Conservation (phyloP, 2,113 vertebrate genomes). For the Cynopterus brachyotis region DNA sequence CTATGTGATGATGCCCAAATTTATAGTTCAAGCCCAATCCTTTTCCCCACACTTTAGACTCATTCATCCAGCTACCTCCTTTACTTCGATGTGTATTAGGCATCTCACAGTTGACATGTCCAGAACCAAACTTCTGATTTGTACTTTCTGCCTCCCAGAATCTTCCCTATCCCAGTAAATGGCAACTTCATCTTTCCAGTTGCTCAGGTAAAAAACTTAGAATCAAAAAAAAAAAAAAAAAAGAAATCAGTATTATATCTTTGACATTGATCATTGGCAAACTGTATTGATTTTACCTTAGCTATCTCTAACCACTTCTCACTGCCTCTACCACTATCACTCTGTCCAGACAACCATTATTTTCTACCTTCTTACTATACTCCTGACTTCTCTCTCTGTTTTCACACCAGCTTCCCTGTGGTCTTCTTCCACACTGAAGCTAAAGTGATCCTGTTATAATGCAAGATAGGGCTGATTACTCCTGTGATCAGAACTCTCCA, state of each 20-base stretch:
- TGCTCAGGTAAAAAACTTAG: background rate
- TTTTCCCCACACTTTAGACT: background rate
- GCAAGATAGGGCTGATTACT: background rate
- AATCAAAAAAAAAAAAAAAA: background rate
- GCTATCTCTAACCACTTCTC: background rate
- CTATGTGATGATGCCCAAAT: background rate
- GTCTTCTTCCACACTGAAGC: background rate
- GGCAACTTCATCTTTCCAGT: background rate
- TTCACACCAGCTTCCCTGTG: background rate
- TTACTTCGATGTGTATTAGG: background rate
- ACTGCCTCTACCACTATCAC: background rate
- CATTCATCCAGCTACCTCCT: background rate
- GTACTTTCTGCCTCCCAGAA: background rate
- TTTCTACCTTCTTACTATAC: background rate
- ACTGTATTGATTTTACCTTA: background rate
- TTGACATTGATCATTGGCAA: background rate
- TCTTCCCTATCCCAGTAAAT: background rate
- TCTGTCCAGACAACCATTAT: background rate
- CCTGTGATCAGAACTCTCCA: background rate
- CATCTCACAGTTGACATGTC: background rate
- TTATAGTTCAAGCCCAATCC: background rate
- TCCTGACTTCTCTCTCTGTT: background rate
- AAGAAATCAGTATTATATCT: background rate
- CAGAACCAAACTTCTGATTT: background rate
- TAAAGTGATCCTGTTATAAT: background rate